Evolutionary conservation across 2,797 vertebrate genomes (phyloP), one percentile per base, ranked within the genome.

Genomic region (Catharus ustulatus): DNA sequence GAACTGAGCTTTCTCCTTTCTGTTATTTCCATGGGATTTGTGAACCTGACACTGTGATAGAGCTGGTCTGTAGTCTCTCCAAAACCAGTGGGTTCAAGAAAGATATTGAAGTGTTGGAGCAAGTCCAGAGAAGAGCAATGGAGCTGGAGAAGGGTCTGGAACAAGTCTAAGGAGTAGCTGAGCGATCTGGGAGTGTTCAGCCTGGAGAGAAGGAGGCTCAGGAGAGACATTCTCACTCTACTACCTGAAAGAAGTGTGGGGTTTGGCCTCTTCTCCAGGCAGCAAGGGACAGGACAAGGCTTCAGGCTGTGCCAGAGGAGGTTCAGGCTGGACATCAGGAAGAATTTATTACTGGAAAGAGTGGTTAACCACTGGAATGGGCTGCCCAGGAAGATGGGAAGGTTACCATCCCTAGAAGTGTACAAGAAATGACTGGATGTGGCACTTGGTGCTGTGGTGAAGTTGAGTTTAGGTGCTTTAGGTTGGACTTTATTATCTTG

Each of bases 91-190:
- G 24, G 15, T 32, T 48, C 40, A 59, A 29, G 22, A 42, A 59
- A 29, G 30, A 10, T 10, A 12, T 3, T 45, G n/a, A 36, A 27
- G 34, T 15, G 27, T 34, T 34, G 9, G 26, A 27, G 4, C 0
- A 3, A 27, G 45, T 46, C 72, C 51, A 58, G 26, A 46, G 58
- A 34, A 52, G 15, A 32, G 24, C 15, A 45, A 2, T 1, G 3
- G 46, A 48, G 46, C 46, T 48, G 66, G 22, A 9, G 34, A 46
- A 78, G 40, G 26, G 4, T 36, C 40, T 72, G 40, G 26, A 66
- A 66, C 15, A 24, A 24, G 13, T 13, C 15, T 34, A 23, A 26
- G 52, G 24, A 46, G 59, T 0, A 0, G 16, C 24, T 59, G 45
- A 42, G 52, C 26, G 15, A 54, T 5, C 52, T 59, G 34, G 24